phyloP scores from a whole-genome alignment of 2,888 invertebrate species.

The Dolichomitus sp. region DNA sequence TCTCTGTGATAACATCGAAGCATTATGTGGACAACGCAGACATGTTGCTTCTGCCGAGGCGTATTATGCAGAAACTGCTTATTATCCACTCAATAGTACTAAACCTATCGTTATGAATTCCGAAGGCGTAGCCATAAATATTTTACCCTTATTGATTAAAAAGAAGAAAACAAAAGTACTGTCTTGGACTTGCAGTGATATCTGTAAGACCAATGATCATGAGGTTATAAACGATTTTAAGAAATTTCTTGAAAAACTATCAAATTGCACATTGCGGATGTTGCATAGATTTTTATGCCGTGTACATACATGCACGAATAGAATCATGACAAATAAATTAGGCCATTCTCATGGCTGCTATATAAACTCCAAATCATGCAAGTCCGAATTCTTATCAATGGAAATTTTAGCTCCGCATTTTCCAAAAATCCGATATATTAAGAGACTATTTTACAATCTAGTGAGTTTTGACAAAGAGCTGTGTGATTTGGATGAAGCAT shows the following conservation, averaged over 20 bases:
- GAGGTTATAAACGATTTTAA: slow-evolving; percentile 12
- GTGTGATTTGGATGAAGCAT: background rate
- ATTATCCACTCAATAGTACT: background rate
- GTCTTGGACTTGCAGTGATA: slow-evolving; percentile 27
- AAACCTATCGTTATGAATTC: slow-evolving; percentile 40
- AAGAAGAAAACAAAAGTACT: background rate
- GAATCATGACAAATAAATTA: slow-evolving; percentile 13
- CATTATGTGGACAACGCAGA: too few species aligned
- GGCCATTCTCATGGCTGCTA: slow-evolving; percentile 56
- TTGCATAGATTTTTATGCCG: slow-evolving; percentile 3
- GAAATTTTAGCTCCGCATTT: slow-evolving; percentile 55
- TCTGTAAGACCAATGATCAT: slow-evolving; percentile 20
- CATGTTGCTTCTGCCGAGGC: slow-evolving; percentile 23
- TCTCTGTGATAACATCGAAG: too few species aligned
- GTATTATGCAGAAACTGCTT: slow-evolving; percentile 40
- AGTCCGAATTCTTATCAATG: slow-evolving; percentile 41
- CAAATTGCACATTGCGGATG: background rate
- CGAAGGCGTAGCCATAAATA: slow-evolving; percentile 42
- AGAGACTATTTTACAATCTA: slow-evolving; percentile 42
- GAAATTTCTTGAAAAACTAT: background rate
- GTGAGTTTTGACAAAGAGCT: slow-evolving; percentile 7
- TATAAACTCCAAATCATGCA: slow-evolving; percentile 26
- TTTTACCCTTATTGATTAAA: slow-evolving; percentile 29
- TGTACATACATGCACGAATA: slow-evolving; percentile 23
- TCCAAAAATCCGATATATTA: slow-evolving; percentile 37